phyloP scores from a whole-genome alignment of 2,888 invertebrate genomes.

The Watsonalla binaria region DNA sequence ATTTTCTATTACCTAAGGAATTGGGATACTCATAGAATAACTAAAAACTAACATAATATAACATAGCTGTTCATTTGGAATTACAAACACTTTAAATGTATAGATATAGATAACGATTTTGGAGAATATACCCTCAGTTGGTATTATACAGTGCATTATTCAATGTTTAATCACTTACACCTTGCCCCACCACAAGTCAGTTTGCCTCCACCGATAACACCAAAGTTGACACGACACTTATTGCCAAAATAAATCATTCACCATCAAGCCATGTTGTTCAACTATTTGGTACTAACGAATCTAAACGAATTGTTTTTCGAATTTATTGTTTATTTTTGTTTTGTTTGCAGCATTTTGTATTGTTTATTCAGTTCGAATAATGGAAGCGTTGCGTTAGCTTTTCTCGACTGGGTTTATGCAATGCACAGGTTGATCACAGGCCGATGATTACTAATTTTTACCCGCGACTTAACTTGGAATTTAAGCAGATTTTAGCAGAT shows the following conservation, averaged over 20 bases:
- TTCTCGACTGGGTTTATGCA: neutral
- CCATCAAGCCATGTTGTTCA: conserved; percentile 37
- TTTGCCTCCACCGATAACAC: conserved; percentile 52
- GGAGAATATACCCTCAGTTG: too few relatives aligned
- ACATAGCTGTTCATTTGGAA: too few relatives aligned
- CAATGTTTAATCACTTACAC: neutral
- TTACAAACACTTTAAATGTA: too few relatives aligned
- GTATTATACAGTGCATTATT: neutral
- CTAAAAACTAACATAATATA: too few relatives aligned
- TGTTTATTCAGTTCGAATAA: neutral
- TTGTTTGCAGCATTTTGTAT: neutral
- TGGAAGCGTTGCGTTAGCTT: neutral
- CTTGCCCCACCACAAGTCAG: conserved; percentile 11
- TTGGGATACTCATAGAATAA: too few relatives aligned
- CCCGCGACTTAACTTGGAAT: too few relatives aligned
- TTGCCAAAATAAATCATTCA: conserved; percentile 69
- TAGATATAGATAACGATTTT: too few relatives aligned
- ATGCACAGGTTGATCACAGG: too few relatives aligned
- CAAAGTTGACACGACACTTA: conserved; percentile 66
- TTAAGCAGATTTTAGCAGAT: too few relatives aligned
- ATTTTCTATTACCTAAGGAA: too few relatives aligned
- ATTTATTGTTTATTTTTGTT: conserved; percentile 5
- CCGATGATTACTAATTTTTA: too few relatives aligned
- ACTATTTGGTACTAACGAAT: conserved; percentile 31
- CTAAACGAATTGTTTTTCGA: conserved; percentile 10